Base-by-base conservation (phyloP, 2,113 vertebrate genomes). In the Cyprinodon brontotheroides region DNA sequence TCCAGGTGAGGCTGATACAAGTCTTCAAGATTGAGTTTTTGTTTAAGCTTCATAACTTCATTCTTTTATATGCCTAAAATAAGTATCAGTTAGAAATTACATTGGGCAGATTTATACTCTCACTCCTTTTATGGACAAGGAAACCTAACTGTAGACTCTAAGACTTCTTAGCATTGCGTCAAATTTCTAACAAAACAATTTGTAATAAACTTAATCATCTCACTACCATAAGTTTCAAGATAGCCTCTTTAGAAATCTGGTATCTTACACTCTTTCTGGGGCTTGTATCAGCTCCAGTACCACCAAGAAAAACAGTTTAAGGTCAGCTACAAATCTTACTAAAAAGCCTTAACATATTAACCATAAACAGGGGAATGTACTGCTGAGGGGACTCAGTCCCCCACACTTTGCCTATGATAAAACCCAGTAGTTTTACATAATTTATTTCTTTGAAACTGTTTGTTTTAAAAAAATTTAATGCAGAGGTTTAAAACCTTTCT, bases 311-410 rank as follows among this genome's bases (percentile, higher is more conserved):
- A 84, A 82, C 78, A 88, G 11, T 61, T 82, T 76, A 62, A 61
- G 70, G 72, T 65, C 43, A 47, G 73, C 65, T 70, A 71, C 79
- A 74, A 86, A 74, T 68, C 47, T 61, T 81, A 60, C 65, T 82
- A 77, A 88, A 88, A 86, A 76, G 76, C 84, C 77, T 77, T 72
- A 83, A 89, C 84, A 87, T 89, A 92, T 92, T 60, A 84, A 82
- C 88, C 80, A 79, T 81, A 85, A 86, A 88, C 81, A 75, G 72
- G n/a, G 81, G 48, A 68, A 85, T 67, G 22, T 74, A 74, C 60
- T 50, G 71, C 77, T 61, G 22, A 4, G 61, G 61, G 79, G 81
- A 70, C 64, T 59, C 2, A 50, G n/a, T 45, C 37, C 37, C 57
- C 14, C 39, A 66, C 36, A 13, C 4, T 67, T 45, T 47, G 45